Base-by-base conservation (phyloP, 1,140 invertebrate species). In the Belonocnema kinseyi region DNA sequence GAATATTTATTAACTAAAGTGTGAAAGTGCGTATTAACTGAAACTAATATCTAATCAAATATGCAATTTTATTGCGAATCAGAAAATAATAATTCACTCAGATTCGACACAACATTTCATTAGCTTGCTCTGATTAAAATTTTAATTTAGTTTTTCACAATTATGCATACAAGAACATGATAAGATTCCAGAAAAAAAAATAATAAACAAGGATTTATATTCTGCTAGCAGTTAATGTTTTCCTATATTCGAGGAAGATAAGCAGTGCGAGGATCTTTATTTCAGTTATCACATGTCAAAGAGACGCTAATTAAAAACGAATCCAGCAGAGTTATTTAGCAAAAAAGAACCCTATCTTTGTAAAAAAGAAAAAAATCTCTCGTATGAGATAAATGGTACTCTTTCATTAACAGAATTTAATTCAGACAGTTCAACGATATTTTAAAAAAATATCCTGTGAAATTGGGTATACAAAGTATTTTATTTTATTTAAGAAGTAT, bases 221-320 rank as follows among this genome's bases (percentile, higher is more conserved):
- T 11, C 40, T 46, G 40, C 40, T 46, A 46, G 40, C n/a, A 17
- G 17, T 17, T 54, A 54, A 54, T 54, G 53, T 17, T 54, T 54
- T 54, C 53, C 53, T 54, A 54, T 17, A 54, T 54, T 54, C 53
- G 53, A 54, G n/a, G 10, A 54, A 54, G 53, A 54, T 54, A 54
- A 54, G 53, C 17, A 54, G 3, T 7, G 10, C n/a, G 40, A 46
- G 40, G 10, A 11, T 46, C 40, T 46, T 17, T 19, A 17, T n/a
- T 17, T 54, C 4, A 1, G n/a, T 54, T 54, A 54, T 54, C 17
- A 6, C 16, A n/a, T 17, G n/a, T 54, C 17, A 54, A n/a, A 17
- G 5, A 19, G 2, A n/a, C n/a, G 17, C 53, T 54, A 17, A 54
- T 54, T 10, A n/a, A 54, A 54, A 54, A 54, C 7, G 8, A 54